These are phyloP conservation scores for Aythya baeri DNA, from an alignment of 2,113 vertebrate genomes.

Conservation along the genomic window DNA sequence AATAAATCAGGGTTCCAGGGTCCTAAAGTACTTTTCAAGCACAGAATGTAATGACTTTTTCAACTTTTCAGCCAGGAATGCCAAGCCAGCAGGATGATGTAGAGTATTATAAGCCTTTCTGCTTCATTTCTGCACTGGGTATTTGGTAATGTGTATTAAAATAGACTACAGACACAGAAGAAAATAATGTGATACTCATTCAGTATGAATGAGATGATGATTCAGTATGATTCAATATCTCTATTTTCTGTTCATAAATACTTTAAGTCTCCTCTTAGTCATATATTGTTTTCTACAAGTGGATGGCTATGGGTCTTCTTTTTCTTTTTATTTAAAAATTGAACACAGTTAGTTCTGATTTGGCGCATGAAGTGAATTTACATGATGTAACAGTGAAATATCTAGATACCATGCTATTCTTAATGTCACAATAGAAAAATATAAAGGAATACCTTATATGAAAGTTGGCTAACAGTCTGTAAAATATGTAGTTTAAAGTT, in stretches of 20 bases:
- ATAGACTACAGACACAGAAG: not conserved
- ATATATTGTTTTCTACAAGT: not conserved
- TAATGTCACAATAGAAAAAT: not conserved
- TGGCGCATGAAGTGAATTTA: not conserved
- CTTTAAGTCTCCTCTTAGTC: not conserved
- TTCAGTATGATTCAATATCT: not conserved
- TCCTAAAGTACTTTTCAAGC: not conserved
- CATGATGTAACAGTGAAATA: not conserved
- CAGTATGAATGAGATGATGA: not conserved
- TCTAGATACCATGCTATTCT: not conserved
- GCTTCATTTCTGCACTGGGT: not conserved
- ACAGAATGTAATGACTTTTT: slow-evolving; percentile 25
- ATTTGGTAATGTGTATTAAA: not conserved
- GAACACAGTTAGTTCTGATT: not conserved
- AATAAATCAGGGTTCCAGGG: slow-evolving; percentile 15
- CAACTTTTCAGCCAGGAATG: slow-evolving; percentile 20
- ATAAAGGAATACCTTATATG: not conserved
- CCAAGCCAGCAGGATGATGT: not conserved
- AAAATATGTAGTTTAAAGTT: not conserved
- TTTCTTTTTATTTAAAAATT: not conserved
- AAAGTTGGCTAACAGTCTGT: not conserved
- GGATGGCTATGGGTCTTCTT: not conserved
- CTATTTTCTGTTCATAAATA: not conserved
- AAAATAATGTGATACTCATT: not conserved
- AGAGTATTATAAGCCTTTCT: not conserved